Base-by-base conservation (phyloP, 2,113 vertebrate species). In the Penelope pileata region DNA sequence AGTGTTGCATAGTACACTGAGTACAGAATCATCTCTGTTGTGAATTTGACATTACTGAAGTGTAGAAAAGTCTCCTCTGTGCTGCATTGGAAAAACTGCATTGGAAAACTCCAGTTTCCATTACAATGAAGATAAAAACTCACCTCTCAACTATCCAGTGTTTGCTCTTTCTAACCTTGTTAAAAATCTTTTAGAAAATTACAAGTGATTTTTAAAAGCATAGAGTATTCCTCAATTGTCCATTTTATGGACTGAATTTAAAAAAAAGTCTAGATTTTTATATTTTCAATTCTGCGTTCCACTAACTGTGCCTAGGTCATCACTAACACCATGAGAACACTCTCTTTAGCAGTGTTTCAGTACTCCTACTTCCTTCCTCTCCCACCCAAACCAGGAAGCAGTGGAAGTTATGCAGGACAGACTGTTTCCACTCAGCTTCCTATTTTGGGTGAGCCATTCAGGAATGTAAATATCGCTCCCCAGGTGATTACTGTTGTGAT, bases 361-460 rank as follows among this genome's bases (percentile, higher is more conserved):
- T 21, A 51, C 74, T 93, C 84, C 50, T 21, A 82, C 79, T 91
- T 96, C 96, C 79, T 91, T 96, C 96, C 94, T 96, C 82, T 86
- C 95, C 95, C 91, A 91, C 93, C 93, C 96, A 90, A 86, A 54
- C 32, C 87, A 95, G 95, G 93, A 95, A 94, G 90, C 87, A 95
- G 91, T 95, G 94, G 90, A 94, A 95, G 93, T 91, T 85, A 80
- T 90, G 91, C 60, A 89, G 95, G 90, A 96, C 94, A 94, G 54
- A 78, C 69, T 94, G 91, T 96, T 95, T 95, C 94, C 91, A 94
- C 90, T 30, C 88, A 48, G 18, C 82, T 96, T 95, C 93, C 93
- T 94, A 91, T 56, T 91, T 12, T 15, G 85, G 59, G 88, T 80
- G 76, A 96, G 91, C 68, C 91, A 86, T 75, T 90, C 69, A 85